Evolutionary conservation across 1,140 invertebrate genomes (phyloP).

Genomic region (Homarus americanus): DNA sequence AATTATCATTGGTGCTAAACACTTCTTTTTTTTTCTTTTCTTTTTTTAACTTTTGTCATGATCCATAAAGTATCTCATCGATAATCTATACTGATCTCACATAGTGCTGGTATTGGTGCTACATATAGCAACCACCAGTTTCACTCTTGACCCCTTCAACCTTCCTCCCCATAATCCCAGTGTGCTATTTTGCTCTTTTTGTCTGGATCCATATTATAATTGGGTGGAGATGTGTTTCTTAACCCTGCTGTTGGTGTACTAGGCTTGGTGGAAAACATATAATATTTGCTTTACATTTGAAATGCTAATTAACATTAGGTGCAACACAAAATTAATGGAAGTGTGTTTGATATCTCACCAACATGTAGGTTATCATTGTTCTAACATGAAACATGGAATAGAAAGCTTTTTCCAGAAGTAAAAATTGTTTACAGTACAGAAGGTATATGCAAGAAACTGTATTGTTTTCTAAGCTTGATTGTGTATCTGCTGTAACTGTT

Average conservation of each 20-base stretch:
- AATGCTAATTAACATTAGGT: conserved; percentile 28
- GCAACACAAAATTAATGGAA: conserved; percentile 1
- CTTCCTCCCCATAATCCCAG: neutral
- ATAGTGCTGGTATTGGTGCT: neutral
- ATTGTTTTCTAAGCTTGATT: no score
- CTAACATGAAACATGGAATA: neutral
- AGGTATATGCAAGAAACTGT: no score
- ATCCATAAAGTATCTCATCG: no score
- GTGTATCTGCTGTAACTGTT: no score
- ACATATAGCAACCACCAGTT: neutral
- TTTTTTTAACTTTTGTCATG: no score
- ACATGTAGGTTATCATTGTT: neutral
- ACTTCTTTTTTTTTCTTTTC: no score
- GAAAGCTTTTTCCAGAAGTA: neutral
- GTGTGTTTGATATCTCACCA: neutral
- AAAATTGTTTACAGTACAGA: no score
- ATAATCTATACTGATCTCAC: neutral
- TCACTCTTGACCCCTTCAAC: conserved; percentile 45
- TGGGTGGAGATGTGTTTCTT: conserved; percentile 13
- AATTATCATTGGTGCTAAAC: no score
- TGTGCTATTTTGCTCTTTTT: conserved; percentile 8
- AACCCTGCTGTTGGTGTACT: conserved; percentile 10
- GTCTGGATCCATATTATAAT: conserved; percentile 11
- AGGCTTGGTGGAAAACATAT: neutral
- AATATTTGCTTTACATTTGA: neutral